These are phyloP conservation scores for Xiphydria camelus DNA, from an alignment of 2,888 invertebrate genomes.

Conservation along the genomic window DNA sequence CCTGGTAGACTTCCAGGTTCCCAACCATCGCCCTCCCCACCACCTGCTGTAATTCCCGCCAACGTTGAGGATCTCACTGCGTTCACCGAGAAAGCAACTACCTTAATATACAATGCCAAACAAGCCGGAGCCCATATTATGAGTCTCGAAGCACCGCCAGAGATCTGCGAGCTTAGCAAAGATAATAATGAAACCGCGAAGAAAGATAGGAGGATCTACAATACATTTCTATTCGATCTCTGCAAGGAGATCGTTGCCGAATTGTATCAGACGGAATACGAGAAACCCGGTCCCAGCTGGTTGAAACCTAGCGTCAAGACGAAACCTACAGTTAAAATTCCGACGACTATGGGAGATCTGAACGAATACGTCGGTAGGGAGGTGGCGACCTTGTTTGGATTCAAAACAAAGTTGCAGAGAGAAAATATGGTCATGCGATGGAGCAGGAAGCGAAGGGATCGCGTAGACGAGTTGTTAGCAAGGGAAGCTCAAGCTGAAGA, in stretches of 20 bases:
- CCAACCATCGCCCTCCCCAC: conserved; percentile 46
- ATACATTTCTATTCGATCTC: conserved; percentile 66
- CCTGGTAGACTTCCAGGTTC: conserved; percentile 56
- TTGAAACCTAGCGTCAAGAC: conserved; percentile 57
- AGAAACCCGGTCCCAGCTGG: conserved; percentile 61
- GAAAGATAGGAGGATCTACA: conserved; percentile 57
- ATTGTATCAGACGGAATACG: conserved; percentile 58
- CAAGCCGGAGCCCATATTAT: conserved; percentile 45
- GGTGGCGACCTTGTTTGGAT: conserved; percentile 61
- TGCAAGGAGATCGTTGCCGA: conserved; percentile 65
- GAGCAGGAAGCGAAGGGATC: conserved; percentile 69
- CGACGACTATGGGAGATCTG: conserved; percentile 58
- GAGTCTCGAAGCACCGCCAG: conserved; percentile 44
- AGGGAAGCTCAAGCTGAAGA: conserved; percentile 74
- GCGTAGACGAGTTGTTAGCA: conserved; percentile 73
- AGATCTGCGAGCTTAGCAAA: conserved; percentile 45
- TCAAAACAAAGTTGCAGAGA: conserved; percentile 59
- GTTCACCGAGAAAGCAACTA: conserved; percentile 58
- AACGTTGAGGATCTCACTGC: conserved; percentile 58
- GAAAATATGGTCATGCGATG: conserved; percentile 66
- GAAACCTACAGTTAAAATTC: conserved; percentile 58
- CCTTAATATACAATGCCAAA: conserved; percentile 58
- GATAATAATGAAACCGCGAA: conserved; percentile 42
- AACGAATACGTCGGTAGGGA: conserved; percentile 61
- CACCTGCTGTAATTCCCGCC: conserved; percentile 55